Percentiles rank a stretch among this genome's conserved stretches.
Conservation (phyloP, 1,140 invertebrate genomes). For the Dendrolimus punctatus region DNA sequence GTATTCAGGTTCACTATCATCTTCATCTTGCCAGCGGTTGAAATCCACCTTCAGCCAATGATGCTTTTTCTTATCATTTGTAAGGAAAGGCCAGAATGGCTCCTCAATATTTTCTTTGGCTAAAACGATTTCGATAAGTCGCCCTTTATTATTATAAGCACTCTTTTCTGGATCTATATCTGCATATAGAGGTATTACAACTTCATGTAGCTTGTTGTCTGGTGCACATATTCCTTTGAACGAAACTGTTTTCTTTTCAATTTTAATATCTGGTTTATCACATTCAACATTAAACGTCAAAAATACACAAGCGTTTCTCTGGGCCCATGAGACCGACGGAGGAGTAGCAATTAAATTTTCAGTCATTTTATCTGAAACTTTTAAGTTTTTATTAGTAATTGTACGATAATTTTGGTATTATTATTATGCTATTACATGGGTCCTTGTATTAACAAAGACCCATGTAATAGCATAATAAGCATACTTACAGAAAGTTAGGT, state of each 20-base stretch:
- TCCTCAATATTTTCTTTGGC: conserved; percentile 80
- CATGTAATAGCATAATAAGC: no score
- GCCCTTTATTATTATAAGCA: conserved; percentile 77
- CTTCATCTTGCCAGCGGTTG: conserved; percentile 97
- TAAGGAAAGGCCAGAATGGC: conserved; percentile 90
- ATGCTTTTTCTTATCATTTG: conserved; percentile 90
- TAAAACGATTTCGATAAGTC: conserved; percentile 86
- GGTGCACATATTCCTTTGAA: conserved; percentile 92
- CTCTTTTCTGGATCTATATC: conserved; percentile 88
- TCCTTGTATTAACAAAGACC: no score
- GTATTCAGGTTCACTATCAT: conserved; percentile 51
- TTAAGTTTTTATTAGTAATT: background rate
- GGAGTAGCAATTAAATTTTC: conserved; percentile 72
- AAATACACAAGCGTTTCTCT: conserved; percentile 85
- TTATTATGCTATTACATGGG: no score
- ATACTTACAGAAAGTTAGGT: no score
- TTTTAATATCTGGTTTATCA: conserved; percentile 82
- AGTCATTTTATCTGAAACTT: conserved; percentile 36
- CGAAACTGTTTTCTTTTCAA: conserved; percentile 85
- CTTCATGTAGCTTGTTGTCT: conserved; percentile 88
- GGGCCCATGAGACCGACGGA: conserved; percentile 93
- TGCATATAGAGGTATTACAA: conserved; percentile 86
- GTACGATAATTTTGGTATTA: no score
- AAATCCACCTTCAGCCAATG: conserved; percentile 99
- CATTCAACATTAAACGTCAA: conserved; percentile 93